A percentile compares a stretch with the other conserved stretches of the same genome.
Evolutionary conservation across 2,888 invertebrate genomes (phyloP).

Genomic region (Baccha elongata): DNA sequence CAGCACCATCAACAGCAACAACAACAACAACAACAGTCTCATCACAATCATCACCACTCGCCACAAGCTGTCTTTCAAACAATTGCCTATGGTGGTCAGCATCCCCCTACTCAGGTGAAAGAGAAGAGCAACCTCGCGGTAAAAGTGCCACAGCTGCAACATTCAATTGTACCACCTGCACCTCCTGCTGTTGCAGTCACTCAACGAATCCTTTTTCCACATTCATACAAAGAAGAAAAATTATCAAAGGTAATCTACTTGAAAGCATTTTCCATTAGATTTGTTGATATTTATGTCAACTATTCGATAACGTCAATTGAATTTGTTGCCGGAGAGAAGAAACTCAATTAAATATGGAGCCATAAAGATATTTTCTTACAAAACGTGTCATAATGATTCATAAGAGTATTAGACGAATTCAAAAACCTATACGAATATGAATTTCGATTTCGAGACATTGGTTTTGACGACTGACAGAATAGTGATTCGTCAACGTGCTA

Average conservation of each 20-base stretch:
- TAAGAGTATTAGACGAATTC: too few species aligned
- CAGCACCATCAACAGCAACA: constrained; percentile 68
- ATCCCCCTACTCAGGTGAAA: constrained; percentile 74
- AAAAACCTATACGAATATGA: too few species aligned
- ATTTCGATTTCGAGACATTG: too few species aligned
- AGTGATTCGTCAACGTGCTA: too few species aligned
- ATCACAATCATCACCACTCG: constrained; percentile 50
- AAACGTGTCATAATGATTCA: too few species aligned
- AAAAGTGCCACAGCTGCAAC: constrained; percentile 64
- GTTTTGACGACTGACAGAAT: too few species aligned
- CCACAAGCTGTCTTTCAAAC: constrained; percentile 75
- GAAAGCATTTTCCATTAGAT: not conserved
- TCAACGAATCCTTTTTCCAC: constrained; percentile 52
- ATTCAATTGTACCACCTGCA: constrained; percentile 74
- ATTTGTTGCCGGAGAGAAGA: too few species aligned
- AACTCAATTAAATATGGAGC: too few species aligned
- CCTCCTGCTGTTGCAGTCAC: constrained; percentile 57
- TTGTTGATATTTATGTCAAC: not conserved
- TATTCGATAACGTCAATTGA: not conserved
- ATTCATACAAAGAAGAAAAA: constrained; percentile 38
- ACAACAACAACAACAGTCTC: constrained; percentile 61
- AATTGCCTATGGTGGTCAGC: constrained; percentile 75
- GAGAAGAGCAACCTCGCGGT: constrained; percentile 53
- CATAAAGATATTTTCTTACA: too few species aligned
- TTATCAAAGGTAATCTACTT: constrained; percentile 74